These are phyloP conservation scores for Chloebia gouldiae DNA, from an alignment of 2,113 vertebrate genomes.

Conservation along the genomic window DNA sequence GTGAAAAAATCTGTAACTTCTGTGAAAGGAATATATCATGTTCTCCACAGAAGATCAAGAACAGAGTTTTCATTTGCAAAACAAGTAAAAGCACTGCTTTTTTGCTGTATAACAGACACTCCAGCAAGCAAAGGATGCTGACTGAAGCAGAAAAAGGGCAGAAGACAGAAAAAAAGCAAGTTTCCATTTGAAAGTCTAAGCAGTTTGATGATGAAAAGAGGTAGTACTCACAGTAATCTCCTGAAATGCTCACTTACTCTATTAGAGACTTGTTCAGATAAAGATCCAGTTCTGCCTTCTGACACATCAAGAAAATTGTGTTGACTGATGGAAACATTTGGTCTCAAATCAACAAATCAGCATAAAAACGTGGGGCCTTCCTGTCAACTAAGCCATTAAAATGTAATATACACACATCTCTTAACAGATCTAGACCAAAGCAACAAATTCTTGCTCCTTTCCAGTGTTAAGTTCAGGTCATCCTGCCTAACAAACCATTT, in stretches of 20 bases:
- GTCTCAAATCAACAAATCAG: not conserved
- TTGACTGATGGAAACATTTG: not conserved
- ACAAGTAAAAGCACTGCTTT: not conserved
- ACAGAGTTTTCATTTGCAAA: not conserved
- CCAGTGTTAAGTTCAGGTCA: slow-evolving; percentile 58
- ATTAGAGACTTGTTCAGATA: not conserved
- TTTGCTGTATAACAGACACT: not conserved
- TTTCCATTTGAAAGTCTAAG: not conserved
- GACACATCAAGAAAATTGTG: not conserved
- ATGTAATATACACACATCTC: not conserved
- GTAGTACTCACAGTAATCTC: not conserved
- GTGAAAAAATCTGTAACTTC: not conserved
- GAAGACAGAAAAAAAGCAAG: not conserved
- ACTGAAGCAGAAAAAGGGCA: not conserved
- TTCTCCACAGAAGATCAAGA: not conserved
- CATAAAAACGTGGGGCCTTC: not conserved
- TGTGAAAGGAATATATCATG: not conserved
- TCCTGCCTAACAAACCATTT: slow-evolving; percentile 64
- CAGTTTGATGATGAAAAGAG: not conserved
- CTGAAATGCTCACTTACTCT: not conserved
- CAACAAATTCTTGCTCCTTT: slow-evolving; percentile 41
- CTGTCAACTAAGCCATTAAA: not conserved
- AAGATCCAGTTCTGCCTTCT: not conserved
- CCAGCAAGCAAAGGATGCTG: not conserved
- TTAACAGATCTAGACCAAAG: slow-evolving; percentile 14